Conservation (phyloP, 2,797 vertebrate genomes). For the Falco biarmicus region DNA sequence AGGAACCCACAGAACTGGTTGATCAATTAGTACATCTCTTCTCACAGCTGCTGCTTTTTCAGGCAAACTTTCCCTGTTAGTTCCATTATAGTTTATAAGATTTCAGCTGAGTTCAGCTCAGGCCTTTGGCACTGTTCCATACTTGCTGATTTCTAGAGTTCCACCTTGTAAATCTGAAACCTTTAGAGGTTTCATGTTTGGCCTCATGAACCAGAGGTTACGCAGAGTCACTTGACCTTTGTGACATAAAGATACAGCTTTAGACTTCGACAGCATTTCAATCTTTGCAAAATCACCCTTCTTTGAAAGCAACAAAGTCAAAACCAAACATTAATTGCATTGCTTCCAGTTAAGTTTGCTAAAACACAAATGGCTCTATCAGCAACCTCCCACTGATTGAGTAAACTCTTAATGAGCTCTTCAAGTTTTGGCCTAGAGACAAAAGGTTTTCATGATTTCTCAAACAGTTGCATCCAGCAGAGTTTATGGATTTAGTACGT, state of each 20-base stretch:
- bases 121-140: background rate
- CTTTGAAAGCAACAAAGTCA: background rate
- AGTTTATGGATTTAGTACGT: constrained; percentile 1
- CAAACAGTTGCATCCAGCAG: background rate
- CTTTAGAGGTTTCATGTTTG: background rate
- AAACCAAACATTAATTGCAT: background rate
- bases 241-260: background rate
- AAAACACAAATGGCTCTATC: background rate
- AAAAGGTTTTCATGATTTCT: constrained; percentile 3
- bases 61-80: background rate
- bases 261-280: background rate
- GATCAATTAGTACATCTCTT: background rate
- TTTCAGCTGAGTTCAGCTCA: background rate
- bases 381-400: background rate
- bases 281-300: background rate
- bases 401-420: background rate
- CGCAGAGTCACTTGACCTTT: background rate
- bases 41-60: background rate
- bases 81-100: background rate
- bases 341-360: background rate
- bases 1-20: background rate
- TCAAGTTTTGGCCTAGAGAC: background rate
- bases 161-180: background rate
- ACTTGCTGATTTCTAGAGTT: background rate
- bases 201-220: background rate